phyloP scores from a whole-genome alignment of 2,113 vertebrate genomes.

The Protobothrops mucrosquamatus region DNA sequence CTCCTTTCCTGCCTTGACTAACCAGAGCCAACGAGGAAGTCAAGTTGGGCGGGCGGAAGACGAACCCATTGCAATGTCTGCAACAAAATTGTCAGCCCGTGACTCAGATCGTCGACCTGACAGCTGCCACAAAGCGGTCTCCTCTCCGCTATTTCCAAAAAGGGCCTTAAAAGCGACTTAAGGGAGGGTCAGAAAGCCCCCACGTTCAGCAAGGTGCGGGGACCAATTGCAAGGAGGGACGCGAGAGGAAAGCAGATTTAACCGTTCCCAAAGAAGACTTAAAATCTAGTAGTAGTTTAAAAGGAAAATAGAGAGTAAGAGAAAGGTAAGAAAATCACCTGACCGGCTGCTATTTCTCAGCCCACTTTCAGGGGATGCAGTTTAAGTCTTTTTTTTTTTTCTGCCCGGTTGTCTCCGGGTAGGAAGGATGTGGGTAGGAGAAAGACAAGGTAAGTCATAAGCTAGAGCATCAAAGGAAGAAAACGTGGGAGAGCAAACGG shows the following conservation, averaged over 20 bases:
- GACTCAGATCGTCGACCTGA: constrained; percentile 71
- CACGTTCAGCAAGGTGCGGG: no score
- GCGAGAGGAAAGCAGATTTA: background rate
- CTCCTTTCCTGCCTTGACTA: constrained; percentile 21
- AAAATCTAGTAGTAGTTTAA: background rate
- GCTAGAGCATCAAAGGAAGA: background rate
- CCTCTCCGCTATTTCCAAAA: constrained; percentile 56
- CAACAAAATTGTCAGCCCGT: constrained; percentile 49
- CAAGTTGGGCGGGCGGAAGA: constrained; percentile 65
- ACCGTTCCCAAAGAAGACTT: background rate
- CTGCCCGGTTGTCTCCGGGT: background rate
- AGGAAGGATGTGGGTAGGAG: accelerated
- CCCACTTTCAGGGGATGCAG: background rate
- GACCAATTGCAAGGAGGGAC: background rate
- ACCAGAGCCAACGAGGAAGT: constrained; percentile 68
- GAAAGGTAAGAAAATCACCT: background rate
- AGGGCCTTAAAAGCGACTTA: background rate
- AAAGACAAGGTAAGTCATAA: background rate
- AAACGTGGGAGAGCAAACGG: background rate
- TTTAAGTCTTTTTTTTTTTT: no score
- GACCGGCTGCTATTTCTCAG: background rate
- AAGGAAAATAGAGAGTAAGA: background rate
- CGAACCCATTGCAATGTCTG: constrained; percentile 59
- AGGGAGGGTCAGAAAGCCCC: background rate
- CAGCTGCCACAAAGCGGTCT: constrained; percentile 62